phyloP scores from a whole-genome alignment of 2,797 vertebrate genomes.

The Pantherophis alleghaniensis region DNA sequence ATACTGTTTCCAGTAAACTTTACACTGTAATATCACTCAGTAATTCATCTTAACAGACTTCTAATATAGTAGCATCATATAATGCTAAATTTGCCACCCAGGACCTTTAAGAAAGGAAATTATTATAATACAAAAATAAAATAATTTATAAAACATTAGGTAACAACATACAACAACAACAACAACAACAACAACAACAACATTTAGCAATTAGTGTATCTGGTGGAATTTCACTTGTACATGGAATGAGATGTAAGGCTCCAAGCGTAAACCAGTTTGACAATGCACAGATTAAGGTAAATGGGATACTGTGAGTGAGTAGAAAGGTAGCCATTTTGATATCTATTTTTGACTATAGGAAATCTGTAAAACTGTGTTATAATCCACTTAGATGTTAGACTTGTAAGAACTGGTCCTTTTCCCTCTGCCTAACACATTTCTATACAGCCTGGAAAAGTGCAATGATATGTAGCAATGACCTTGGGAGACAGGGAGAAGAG shows the following conservation, averaged over 20 bases:
- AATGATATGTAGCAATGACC: background rate
- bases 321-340: too few species aligned
- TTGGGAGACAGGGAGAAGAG: background rate
- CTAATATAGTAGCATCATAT: slow-evolving; percentile 42
- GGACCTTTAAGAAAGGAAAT: slow-evolving; percentile 30
- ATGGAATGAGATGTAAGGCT: background rate
- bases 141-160: background rate
- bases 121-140: slow-evolving; percentile 16
- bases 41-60: slow-evolving; percentile 59
- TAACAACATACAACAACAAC: background rate
- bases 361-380: background rate
- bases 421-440: background rate
- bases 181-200: background rate
- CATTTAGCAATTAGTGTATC: slow-evolving; percentile 16
- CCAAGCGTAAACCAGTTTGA: background rate
- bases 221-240: background rate
- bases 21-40: slow-evolving; percentile 57
- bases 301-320: background rate
- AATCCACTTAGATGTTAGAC: background rate
- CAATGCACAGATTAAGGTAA: background rate
- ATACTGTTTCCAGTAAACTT: slow-evolving; percentile 56
- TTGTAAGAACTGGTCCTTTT: background rate
- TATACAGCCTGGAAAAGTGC: background rate
- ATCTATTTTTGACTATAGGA: background rate
- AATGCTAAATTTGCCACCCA: slow-evolving; percentile 16